Conservation (phyloP, 1,140 invertebrate species). For the Coptotermes formosanus region DNA sequence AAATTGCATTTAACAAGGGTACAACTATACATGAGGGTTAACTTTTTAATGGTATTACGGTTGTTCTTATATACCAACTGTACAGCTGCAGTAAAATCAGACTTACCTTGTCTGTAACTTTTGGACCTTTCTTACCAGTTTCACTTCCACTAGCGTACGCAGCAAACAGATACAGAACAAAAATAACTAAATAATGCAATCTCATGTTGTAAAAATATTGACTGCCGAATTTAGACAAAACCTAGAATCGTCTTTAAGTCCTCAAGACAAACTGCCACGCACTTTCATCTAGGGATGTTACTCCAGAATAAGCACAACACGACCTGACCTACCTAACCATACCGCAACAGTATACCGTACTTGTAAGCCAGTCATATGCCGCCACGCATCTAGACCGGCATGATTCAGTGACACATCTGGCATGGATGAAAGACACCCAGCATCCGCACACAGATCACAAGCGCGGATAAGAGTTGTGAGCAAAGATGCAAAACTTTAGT, state of each 20-base stretch:
- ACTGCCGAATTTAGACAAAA: too few relatives aligned
- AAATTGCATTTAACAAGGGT: background rate
- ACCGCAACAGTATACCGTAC: background rate
- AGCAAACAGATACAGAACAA: background rate
- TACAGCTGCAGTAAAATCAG: background rate
- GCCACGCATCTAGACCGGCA: background rate
- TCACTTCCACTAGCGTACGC: background rate
- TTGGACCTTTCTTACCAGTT: slow-evolving; percentile 24
- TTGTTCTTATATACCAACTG: background rate
- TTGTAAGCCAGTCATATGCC: background rate
- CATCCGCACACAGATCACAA: too few relatives aligned
- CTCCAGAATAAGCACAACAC: fast-evolving
- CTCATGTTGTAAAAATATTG: background rate
- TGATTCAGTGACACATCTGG: too few relatives aligned
- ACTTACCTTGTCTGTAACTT: slow-evolving; percentile 28
- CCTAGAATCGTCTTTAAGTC: too few relatives aligned
- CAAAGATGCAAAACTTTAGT: too few relatives aligned
- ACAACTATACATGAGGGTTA: background rate
- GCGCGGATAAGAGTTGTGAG: too few relatives aligned
- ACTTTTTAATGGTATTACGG: background rate
- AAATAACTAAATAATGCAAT: background rate
- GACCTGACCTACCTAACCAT: too few relatives aligned
- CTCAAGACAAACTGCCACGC: too few relatives aligned
- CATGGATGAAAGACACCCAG: too few relatives aligned
- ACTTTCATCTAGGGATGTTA: too few relatives aligned